Evolutionary conservation across 2,888 invertebrate genomes (phyloP).

Genomic region (Phortica magna): DNA sequence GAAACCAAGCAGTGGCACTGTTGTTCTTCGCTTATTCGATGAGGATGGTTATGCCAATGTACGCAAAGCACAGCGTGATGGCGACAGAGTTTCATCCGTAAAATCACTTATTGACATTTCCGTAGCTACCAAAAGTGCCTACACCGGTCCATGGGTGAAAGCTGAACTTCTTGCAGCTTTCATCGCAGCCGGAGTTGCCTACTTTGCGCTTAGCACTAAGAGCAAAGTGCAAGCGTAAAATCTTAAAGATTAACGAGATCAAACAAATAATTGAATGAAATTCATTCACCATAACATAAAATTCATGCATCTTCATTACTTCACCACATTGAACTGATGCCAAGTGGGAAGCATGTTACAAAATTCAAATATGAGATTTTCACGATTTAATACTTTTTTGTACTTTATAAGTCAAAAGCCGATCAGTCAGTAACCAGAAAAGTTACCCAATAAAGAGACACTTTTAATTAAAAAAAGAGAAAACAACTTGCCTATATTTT

Average conservation of each 20-base stretch:
- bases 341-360: neutral
- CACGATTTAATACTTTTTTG: constrained; percentile 8
- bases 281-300: constrained; percentile 70
- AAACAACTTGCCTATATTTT: neutral
- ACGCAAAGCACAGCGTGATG: constrained; percentile 88
- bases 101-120: constrained; percentile 84
- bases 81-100: constrained; percentile 83
- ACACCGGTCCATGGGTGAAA: constrained; percentile 94
- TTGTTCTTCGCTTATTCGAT: constrained; percentile 89
- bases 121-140: constrained; percentile 88
- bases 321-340: neutral
- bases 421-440: neutral
- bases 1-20: constrained; percentile 88
- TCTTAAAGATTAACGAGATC: neutral
- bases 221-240: constrained; percentile 80
- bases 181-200: constrained; percentile 88
- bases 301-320: neutral
- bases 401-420: constrained; percentile 1
- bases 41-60: constrained; percentile 94
- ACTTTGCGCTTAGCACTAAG: constrained; percentile 91
- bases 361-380: neutral
- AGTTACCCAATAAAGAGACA: neutral
- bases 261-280: constrained; percentile 71
- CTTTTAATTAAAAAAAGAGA: constrained; percentile 9
- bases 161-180: constrained; percentile 93